phyloP scores from a whole-genome alignment of 1,140 invertebrate genomes.

The Zaprionus camerounensis region DNA sequence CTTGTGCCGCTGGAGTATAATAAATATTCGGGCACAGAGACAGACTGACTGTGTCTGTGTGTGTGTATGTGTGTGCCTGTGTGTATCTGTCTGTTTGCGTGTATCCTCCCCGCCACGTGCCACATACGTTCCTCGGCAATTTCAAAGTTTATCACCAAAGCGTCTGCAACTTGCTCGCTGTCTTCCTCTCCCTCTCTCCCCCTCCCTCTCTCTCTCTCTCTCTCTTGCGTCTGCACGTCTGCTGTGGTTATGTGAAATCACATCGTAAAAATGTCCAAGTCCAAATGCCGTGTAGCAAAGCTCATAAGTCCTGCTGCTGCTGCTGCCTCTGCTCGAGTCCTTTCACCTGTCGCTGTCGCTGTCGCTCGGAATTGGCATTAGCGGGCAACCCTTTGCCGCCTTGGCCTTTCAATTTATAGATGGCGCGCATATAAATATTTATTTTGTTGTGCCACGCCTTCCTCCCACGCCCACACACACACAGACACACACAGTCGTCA shows the following conservation, averaged over 20 bases:
- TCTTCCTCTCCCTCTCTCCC: conserved; percentile 29
- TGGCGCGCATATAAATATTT: conserved; percentile 82
- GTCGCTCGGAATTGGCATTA: conserved; percentile 46
- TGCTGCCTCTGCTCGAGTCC: conserved; percentile 4
- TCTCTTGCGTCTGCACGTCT: conserved; percentile 70
- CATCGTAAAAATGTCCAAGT: conserved; percentile 83
- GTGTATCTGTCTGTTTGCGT: not conserved
- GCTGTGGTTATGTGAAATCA: conserved; percentile 83
- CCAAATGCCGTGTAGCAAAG: conserved; percentile 76
- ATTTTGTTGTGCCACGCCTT: conserved; percentile 69
- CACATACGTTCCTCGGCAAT: conserved; percentile 52
- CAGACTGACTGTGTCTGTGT: not conserved
- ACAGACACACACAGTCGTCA: conserved; percentile 44
- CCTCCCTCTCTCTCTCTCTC: conserved; percentile 30
- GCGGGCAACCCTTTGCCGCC: conserved; percentile 58
- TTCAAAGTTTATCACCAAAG: conserved; percentile 82
- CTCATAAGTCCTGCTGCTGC: conserved; percentile 73
- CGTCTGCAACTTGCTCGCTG: conserved; percentile 69
- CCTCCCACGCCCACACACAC: not conserved
- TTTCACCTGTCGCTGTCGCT: conserved; percentile 74
- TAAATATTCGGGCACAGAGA: conserved; percentile 59
- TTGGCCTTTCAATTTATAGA: conserved; percentile 77
- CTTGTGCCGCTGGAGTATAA: conserved; percentile 80
- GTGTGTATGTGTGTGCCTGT: not conserved
- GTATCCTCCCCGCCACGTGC: conserved; percentile 21